Evolutionary conservation across 2,888 invertebrate species (phyloP), one percentile per base, ranked within the genome.

Genomic region (Pristionchus arcanus): DNA sequence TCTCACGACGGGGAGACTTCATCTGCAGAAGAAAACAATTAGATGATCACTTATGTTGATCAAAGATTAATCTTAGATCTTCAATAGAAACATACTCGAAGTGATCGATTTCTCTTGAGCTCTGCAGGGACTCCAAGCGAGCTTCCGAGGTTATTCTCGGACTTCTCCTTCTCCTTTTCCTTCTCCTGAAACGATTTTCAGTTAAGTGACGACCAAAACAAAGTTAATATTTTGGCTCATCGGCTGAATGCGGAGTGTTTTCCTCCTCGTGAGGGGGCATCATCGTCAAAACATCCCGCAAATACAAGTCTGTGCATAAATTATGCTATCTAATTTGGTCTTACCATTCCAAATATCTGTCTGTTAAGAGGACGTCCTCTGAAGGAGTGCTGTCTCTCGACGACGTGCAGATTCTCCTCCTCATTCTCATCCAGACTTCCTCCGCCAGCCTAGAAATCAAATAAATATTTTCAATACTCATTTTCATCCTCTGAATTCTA

Each of bases 81-180:
- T 1, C 16, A 55, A 63, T 16, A 81, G 3, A 9, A 68, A 89
- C 91, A 86, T 87, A 92, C 93, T 77, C 92, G 91, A 42, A 92
- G 90, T 1, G 92, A 92, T 66, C 92, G 91, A 90, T 93, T 92
- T 85, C 93, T 86, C 88, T 91, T 92, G 91, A 92, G 87, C n/a
- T 92, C 92, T 25, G 89, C 89, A 53, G 87, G 87, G 19, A 88
- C 55, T 55, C 71, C 87, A 3, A 88, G 37, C 4, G 87, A 74
- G 25, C 31, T 31, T 4, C 34, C 31, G 1, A 28, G 34, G n/a
- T 15, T 63, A 59, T 42, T 53, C 37, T 74, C 49, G 28, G 71
- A 59, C 90, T 90, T 71, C 71, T 31, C 88, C 42, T 71, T 74
- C 55, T 88, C 88, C 49, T 84, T 84, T 25, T 84, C 84, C 59